Percentiles rank a stretch among this genome's conserved stretches.
Evolutionary conservation across 2,888 invertebrate species (phyloP).

Genomic region (Spilosoma lubricipeda): DNA sequence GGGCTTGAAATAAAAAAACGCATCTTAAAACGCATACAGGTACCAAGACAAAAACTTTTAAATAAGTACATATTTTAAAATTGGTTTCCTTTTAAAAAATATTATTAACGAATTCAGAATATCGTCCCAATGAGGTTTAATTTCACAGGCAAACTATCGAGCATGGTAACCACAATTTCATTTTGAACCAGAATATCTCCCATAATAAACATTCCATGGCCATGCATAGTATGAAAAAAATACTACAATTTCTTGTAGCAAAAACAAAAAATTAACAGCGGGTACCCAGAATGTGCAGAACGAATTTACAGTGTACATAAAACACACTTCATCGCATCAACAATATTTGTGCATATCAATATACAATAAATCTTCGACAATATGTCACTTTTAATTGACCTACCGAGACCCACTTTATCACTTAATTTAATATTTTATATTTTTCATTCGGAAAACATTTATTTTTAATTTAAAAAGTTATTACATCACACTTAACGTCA

Average conservation of each 20-base stretch:
- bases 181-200: slow-evolving; percentile 50
- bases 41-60: slow-evolving; percentile 48
- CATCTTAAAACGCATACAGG: slow-evolving; percentile 39
- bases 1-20: slow-evolving; percentile 26
- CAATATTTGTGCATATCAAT: slow-evolving; percentile 61
- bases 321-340: slow-evolving; percentile 59
- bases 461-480: slow-evolving; percentile 42
- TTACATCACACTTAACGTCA: slow-evolving; percentile 64
- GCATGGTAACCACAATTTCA: slow-evolving; percentile 59
- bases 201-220: slow-evolving; percentile 76
- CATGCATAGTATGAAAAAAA: slow-evolving; percentile 77
- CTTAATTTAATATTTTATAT: slow-evolving; percentile 44
- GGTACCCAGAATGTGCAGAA: slow-evolving; percentile 76
- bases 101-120: slow-evolving; percentile 37
- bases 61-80: slow-evolving; percentile 37
- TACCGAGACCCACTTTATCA: slow-evolving; percentile 52
- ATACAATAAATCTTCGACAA: slow-evolving; percentile 63
- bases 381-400: slow-evolving; percentile 74
- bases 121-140: slow-evolving; percentile 58
- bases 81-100: slow-evolving; percentile 34
- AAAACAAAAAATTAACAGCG: slow-evolving; percentile 73
- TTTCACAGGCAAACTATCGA: slow-evolving; percentile 64
- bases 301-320: slow-evolving; percentile 77
- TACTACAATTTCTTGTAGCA: slow-evolving; percentile 73
- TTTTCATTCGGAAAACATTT: slow-evolving; percentile 49